These are phyloP conservation scores for Sternotherus odoratus DNA, from an alignment of 2,797 vertebrate species.

Conservation along the genomic window DNA sequence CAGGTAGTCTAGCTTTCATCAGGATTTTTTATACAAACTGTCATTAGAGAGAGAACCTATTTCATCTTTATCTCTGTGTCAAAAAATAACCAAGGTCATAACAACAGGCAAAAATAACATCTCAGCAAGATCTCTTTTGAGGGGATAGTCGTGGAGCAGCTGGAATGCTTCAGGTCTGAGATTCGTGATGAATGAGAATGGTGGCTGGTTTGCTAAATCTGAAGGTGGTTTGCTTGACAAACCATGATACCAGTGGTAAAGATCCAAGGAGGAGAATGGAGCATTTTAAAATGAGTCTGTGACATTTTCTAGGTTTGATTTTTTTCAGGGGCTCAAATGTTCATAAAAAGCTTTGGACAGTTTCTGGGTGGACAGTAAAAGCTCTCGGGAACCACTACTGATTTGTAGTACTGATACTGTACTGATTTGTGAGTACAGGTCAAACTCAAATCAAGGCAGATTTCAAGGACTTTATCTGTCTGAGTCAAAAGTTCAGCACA, in stretches of 20 bases:
- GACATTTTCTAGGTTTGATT: slow-evolving; percentile 18
- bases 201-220: slow-evolving; percentile 24
- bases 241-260: slow-evolving; percentile 36
- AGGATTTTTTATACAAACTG: slow-evolving; percentile 34
- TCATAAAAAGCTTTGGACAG: slow-evolving; percentile 52
- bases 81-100: slow-evolving; percentile 54
- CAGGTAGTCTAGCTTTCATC: neutral
- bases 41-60: slow-evolving; percentile 46
- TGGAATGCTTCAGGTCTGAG: slow-evolving; percentile 35
- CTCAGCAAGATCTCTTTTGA: slow-evolving; percentile 50
- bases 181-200: slow-evolving; percentile 42
- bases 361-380: slow-evolving; percentile 27
- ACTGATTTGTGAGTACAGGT: neutral
- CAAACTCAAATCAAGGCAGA: neutral
- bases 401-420: too few relatives aligned
- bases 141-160: slow-evolving; percentile 49
- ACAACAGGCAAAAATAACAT: slow-evolving; percentile 18
- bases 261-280: slow-evolving; percentile 31
- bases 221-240: slow-evolving; percentile 8
- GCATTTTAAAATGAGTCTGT: slow-evolving; percentile 5
- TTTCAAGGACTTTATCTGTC: neutral
- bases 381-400: slow-evolving; percentile 21
- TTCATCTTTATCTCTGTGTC: slow-evolving; percentile 59
- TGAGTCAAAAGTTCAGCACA: neutral
- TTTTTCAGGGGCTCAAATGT: neutral